Base-by-base conservation (phyloP, 2,113 vertebrate genomes). In the Verasper variegatus region DNA sequence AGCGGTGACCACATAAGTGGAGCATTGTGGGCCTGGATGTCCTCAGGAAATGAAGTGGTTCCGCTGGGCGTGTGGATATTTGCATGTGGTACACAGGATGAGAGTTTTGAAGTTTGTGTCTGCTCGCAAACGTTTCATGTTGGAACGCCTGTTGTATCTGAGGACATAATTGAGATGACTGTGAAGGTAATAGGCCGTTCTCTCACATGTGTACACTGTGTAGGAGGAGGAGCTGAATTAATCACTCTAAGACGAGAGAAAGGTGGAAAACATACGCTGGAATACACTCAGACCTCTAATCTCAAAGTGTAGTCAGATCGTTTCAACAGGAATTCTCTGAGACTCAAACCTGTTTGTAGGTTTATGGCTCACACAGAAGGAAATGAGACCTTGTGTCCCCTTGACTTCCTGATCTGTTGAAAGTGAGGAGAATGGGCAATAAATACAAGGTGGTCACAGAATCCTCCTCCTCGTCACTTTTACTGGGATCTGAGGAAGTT, bases 11-110 rank as follows among this genome's bases (percentile, higher is more conserved):
- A 83, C 85, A 84, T 82, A 66, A 87, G 82, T 86, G 71, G 74
- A 84, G 74, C 65, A 23, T 61, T 84, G 83, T 82, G 69, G 78
- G 85, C 26, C 69, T 62, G 74, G 81, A 82, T 78, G 85, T 87
- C 86, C 82, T 81, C 54, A 81, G 83, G 85, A 91, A 85, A 85
- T 86, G 55, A 82, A 82, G 78, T 64, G 76, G 71, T 89, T 82
- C 86, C 81, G 85, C 23, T 77, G 82, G 78, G 59, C 71, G 79
- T 83, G 88, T 77, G 84, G 68, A 66, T 87, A 82, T 88, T 81
- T 86, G 81, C 54, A 58, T 86, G 81, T 65, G 83, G 86, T 83
- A 65, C 63, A 76, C 7, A 1, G 56, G 65, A 82, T 63, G 49
- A 55, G 62, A 57, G 65, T 26, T 56, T 76, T 51, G 23, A 60